Evolutionary conservation across 2,888 invertebrate genomes (phyloP), one percentile per base, ranked within the genome.

Genomic region (Coenonympha arcania): DNA sequence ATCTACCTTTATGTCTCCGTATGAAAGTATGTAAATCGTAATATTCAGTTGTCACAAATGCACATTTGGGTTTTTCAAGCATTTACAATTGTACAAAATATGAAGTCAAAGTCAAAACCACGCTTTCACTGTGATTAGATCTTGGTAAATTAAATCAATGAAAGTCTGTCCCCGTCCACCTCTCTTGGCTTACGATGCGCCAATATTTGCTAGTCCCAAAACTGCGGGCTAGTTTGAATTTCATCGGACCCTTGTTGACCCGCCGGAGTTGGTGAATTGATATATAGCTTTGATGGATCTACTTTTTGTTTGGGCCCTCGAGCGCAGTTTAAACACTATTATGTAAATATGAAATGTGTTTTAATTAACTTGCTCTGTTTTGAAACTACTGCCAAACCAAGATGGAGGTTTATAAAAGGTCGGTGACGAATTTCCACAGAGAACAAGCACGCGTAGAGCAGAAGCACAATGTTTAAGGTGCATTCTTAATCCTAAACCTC

Each of bases 281-380:
- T 72, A 69, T 63, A 62, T 57, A 51, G 60, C 61, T 64, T 63
- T 73, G 69, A 74, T 76, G 69, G 69, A 70, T 71, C 67, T 59
- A 60, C 63, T 63, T 59, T 60, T 58, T 53, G 55, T 50, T 45
- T 44, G 28, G 16, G 28, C 33, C 34, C 44, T 16, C 6, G 44
- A 16, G 34, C 24, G 33, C 31, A 33, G 34, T 36, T 34, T 44
- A 44, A 11, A 18, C 11, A 34, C 16, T 9, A 34, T 34, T 34
- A 16, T 11, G 24, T 24, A 16, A 22, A 36, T 18, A 33, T 16
- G 31, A 16, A 8, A 16, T 22, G 42, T 30, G 30, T 16, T 30
- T 43, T 22, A 43, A 43, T 43, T 20, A 33, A 20, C 2, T n/a
- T 24, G 22, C 11, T 40, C 5, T 16, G 22, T 22, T 43, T 24